Evolutionary conservation across 1,140 invertebrate species (phyloP).

Genomic region (Chymomyza costata): DNA sequence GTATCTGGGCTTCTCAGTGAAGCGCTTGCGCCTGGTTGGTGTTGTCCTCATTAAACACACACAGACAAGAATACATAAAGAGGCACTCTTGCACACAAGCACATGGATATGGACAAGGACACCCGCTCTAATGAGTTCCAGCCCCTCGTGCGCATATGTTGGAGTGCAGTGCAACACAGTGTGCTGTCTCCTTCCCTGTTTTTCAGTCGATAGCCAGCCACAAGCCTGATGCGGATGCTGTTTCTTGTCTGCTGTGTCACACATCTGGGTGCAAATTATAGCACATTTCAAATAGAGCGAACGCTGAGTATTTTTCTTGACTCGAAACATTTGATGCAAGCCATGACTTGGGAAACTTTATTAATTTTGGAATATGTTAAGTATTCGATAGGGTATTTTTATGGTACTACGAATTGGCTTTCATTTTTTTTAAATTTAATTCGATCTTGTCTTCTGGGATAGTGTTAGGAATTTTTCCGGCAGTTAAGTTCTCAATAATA

Average conservation of each 20-base stretch:
- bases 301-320: too few relatives aligned
- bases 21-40: conserved; percentile 48
- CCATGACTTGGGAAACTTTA: too few relatives aligned
- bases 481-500: too few relatives aligned
- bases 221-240: conserved; percentile 25
- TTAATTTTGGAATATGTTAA: too few relatives aligned
- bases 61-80: conserved; percentile 21
- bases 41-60: conserved; percentile 57
- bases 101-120: conserved; percentile 2
- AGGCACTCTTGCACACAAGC: neutral
- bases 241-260: conserved; percentile 50
- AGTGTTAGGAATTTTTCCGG: too few relatives aligned
- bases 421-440: too few relatives aligned
- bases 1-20: conserved; percentile 31
- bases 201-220: conserved; percentile 33
- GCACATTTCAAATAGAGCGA: conserved; percentile 61
- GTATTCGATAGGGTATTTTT: too few relatives aligned
- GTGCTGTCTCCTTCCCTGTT: conserved; percentile 22
- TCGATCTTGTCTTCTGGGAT: too few relatives aligned
- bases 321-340: too few relatives aligned
- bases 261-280: conserved; percentile 70
- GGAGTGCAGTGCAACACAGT: conserved; percentile 28
- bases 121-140: conserved; percentile 61
- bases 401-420: too few relatives aligned
- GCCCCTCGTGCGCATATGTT: conserved; percentile 56